Base-by-base conservation (phyloP, 1,140 invertebrate species). In the Drosophila pallidifrons region DNA sequence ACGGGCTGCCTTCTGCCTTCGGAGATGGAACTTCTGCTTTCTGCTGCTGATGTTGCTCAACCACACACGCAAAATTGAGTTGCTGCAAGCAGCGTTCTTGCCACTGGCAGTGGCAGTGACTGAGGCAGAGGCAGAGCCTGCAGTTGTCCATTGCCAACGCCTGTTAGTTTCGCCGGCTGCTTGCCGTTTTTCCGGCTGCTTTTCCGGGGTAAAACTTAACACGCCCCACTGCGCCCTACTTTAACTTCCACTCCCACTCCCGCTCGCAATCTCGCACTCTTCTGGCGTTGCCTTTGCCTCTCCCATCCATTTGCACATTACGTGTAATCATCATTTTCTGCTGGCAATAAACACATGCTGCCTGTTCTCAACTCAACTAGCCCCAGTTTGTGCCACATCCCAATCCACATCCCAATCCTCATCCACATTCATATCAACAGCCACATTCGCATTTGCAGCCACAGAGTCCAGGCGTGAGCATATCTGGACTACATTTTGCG, bases 291-390 rank as follows among this genome's bases (percentile, higher is more conserved):
- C 20, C 3, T 25, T 25, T 4, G 20, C 20, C 20, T 25, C 20
- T 25, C 20, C 20, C 47, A 11, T 38, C 32, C 61, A 47, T 76
- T 83, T 83, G 54, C 81, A 88, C 83, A 88, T 88, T 89, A 88
- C 81, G 85, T 89, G 75, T 88, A 88, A 88, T 88, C 83, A 88
- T 88, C 83, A 88, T 89, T 88, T 89, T 88, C 81, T 83, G 80
- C 85, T 89, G 85, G 83, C 83, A 88, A 89, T 88, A 88, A 88
- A 88, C 83, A 87, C 83, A 87, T 87, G 83, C 83, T 88, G 83
- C 71, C 77, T 77, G 77, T 66, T 88, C 58, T 64, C 79, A 75
- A 45, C 71, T 66, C 72, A 55, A 70, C 66, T 77, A 67, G 43
- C 45, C 60, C 7, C 25, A 20, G 7, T 54, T n/a, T 58, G 51